These are phyloP conservation scores for Smittia sp. DNA, from an alignment of 2,888 invertebrate genomes.

Conservation along the genomic window DNA sequence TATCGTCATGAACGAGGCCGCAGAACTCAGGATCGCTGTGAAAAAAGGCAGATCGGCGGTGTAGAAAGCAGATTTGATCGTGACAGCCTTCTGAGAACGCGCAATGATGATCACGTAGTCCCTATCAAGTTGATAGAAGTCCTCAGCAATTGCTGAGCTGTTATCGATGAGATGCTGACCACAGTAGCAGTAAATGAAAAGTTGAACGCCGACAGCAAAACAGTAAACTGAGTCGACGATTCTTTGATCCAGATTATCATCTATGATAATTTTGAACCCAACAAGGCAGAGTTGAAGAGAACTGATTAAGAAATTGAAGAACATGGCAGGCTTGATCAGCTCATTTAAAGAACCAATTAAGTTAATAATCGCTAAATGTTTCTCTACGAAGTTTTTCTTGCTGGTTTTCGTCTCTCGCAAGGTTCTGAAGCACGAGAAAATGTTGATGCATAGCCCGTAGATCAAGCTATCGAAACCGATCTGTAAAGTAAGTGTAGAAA, in stretches of 20 bases:
- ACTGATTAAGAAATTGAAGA: slow-evolving; percentile 32
- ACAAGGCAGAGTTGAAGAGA: slow-evolving; percentile 30
- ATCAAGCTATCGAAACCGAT: too few species aligned
- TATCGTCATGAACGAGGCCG: not conserved
- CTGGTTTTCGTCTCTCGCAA: not conserved
- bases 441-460: not conserved
- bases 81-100: not conserved
- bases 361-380: not conserved
- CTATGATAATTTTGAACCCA: slow-evolving; percentile 34
- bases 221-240: not conserved
- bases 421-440: not conserved
- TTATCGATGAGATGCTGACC: slow-evolving; percentile 19
- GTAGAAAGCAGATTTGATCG: not conserved
- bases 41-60: not conserved
- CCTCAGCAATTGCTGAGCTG: not conserved
- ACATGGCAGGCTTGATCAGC: slow-evolving; percentile 20
- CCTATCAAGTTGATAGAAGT: not conserved
- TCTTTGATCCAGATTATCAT: not conserved
- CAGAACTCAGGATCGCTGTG: not conserved
- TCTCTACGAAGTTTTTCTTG: not conserved
- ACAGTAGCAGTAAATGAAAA: slow-evolving; percentile 38
- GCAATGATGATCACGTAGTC: not conserved
- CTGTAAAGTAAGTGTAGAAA: too few species aligned
- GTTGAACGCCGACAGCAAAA: slow-evolving; percentile 4
- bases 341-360: slow-evolving; percentile 14